Base-by-base conservation (phyloP, 2,888 invertebrate species). In the Tetranychus truncatus region DNA sequence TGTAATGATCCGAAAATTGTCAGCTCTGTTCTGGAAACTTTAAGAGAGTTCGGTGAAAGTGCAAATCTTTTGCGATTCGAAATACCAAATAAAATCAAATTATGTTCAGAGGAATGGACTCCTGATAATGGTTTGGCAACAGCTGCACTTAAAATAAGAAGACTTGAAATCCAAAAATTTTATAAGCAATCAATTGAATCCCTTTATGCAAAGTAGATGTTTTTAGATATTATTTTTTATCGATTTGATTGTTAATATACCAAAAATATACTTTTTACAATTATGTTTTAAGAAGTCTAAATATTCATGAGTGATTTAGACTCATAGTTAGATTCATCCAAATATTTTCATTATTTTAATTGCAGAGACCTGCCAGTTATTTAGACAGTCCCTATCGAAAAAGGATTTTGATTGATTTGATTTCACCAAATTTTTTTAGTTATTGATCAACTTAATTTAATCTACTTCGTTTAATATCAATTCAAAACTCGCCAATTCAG, bases 21-120 rank as follows among this genome's bases (percentile, higher is more conserved):
- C 87, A 88, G 90, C 81, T 89, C 89, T 18, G 91, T 95, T 15
- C 85, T 92, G 72, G 88, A 89, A 81, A 90, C 91, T 82, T 84
- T 97, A 45, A 87, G 88, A 6, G 89, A 90, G 3, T 91, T 93
- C 81, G 91, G 91, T 46, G 88, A 77, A 20, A 5, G 11, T 3
- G 44, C 21, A 18, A 72, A 71, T 66, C 67, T 77, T 6, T 67
- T 34, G 45, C 73, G 74, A 21, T 46, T 45, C n/a, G 85, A 85
- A 79, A 82, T 85, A 44, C 86, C 86, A 2, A 80, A 82, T 75
- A 82, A 82, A 74, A 78, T 85, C n/a, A 81, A 80, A 74, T 79
- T 86, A 24, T 83, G 83, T 74, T 78, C 81, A 0, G 85, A 86
- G 45, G 81, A 82, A n/a, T 86, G 86, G 86, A 84, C 84, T 74